phyloP scores from a whole-genome alignment of 1,140 invertebrate genomes.

The Drosophila erecta region DNA sequence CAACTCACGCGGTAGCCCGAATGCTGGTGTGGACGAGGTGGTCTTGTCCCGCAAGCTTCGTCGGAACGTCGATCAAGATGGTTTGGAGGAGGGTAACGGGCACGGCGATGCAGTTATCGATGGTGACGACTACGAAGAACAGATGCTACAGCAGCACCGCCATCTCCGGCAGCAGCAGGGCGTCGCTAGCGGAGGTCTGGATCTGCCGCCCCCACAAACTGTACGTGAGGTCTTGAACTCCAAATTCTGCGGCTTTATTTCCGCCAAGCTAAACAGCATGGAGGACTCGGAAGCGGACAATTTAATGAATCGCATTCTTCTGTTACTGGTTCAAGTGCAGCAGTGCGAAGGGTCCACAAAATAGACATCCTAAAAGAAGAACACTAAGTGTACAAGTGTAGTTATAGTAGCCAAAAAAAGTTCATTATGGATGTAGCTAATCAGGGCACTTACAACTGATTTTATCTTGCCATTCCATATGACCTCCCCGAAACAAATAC shows the following conservation, averaged over 20 bases:
- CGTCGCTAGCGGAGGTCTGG: slow-evolving; percentile 46
- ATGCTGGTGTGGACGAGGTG: slow-evolving; percentile 24
- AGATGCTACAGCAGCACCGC: slow-evolving; percentile 81
- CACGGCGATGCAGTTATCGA: slow-evolving; percentile 43
- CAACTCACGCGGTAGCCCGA: slow-evolving; percentile 62
- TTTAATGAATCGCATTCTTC: slow-evolving; percentile 81
- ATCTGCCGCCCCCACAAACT: slow-evolving; percentile 73
- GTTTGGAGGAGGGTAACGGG: slow-evolving; percentile 48
- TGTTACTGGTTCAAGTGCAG: slow-evolving; percentile 79
- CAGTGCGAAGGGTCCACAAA: slow-evolving; percentile 57
- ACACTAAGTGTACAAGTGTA: not conserved
- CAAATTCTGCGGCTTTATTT: slow-evolving; percentile 82
- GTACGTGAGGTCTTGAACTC: slow-evolving; percentile 80
- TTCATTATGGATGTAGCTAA: slow-evolving; percentile 58
- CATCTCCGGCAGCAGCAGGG: slow-evolving; percentile 77
- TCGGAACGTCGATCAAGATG: slow-evolving; percentile 54
- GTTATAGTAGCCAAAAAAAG: slow-evolving; percentile 24
- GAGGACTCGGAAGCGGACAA: slow-evolving; percentile 81
- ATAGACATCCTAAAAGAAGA: slow-evolving; percentile 5
- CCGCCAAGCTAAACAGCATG: slow-evolving; percentile 82
- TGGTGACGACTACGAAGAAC: slow-evolving; percentile 77
- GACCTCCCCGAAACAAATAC: slow-evolving; percentile 29
- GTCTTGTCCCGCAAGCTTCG: slow-evolving; percentile 51
- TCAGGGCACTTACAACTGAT: slow-evolving; percentile 42
- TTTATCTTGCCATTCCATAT: slow-evolving; percentile 39